Conservation (phyloP, 2,113 vertebrate species). For the Lampris megalopsis region DNA sequence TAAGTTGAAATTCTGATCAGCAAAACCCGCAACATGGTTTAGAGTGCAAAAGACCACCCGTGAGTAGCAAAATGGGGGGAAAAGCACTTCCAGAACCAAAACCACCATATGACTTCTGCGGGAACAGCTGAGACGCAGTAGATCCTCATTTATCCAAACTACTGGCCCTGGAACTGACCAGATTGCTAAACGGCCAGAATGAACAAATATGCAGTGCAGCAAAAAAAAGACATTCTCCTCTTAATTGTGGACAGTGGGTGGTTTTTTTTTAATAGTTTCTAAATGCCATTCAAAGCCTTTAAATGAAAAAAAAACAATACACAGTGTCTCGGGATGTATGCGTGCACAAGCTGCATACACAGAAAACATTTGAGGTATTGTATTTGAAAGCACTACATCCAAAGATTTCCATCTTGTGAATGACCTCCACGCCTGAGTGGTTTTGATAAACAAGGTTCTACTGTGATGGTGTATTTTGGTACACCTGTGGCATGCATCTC, state of each 20-base stretch:
- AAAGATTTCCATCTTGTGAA: not conserved
- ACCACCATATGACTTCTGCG: constrained; percentile 2
- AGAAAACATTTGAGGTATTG: not conserved
- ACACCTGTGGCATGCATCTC: constrained; percentile 33
- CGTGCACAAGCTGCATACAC: constrained; percentile 10
- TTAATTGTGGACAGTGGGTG: not conserved
- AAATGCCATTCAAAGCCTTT: not conserved
- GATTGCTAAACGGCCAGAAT: not conserved
- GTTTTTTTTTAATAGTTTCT: no score
- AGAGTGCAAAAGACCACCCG: not conserved
- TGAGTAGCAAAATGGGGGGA: not conserved
- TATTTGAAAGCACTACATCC: not conserved
- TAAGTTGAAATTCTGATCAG: no score
- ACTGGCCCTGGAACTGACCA: constrained; percentile 12
- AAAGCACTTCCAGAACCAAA: constrained; percentile 55
- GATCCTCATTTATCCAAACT: constrained; percentile 5
- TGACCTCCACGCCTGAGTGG: constrained; percentile 17
- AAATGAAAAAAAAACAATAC: not conserved
- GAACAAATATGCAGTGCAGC: not conserved
- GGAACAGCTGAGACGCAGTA: constrained; percentile 14
- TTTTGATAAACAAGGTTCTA: constrained; percentile 37
- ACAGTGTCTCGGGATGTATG: not conserved
- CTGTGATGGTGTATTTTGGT: constrained; percentile 48
- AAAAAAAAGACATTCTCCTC: not conserved
- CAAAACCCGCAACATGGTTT: no score